Percentiles rank a stretch among this genome's conserved stretches.
These are phyloP conservation scores for Cathartes aura DNA, from an alignment of 2,113 vertebrate species.

Conservation along the genomic window DNA sequence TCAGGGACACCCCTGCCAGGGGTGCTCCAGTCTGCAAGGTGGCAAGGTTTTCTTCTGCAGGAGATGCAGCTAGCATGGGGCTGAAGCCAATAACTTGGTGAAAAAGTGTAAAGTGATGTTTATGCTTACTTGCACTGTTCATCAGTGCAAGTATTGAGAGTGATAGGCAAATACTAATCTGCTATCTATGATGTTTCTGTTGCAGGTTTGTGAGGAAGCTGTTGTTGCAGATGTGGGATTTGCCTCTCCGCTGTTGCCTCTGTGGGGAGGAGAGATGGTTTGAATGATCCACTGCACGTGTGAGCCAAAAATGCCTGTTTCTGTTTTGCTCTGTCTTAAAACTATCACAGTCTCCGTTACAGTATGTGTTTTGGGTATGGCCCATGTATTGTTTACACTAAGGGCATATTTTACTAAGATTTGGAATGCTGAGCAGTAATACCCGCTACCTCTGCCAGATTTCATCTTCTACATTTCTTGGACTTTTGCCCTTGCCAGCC, in stretches of 20 bases:
- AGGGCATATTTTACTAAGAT: neutral
- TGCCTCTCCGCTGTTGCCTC: neutral
- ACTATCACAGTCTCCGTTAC: neutral
- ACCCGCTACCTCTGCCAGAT: neutral
- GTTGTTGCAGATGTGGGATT: neutral
- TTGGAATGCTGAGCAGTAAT: neutral
- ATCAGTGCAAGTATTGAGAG: neutral
- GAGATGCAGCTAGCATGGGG: neutral
- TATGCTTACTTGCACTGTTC: neutral
- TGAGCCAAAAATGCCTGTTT: neutral
- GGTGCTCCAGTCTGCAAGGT: neutral
- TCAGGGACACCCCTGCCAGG: neutral
- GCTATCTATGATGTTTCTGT: fast-evolving
- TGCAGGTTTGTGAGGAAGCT: neutral
- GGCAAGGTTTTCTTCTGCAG: neutral
- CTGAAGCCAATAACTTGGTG: neutral
- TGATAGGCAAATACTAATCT: neutral
- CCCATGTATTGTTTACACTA: neutral
- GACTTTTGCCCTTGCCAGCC: neutral
- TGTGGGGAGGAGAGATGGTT: neutral
- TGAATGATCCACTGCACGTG: neutral
- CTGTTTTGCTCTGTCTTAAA: neutral
- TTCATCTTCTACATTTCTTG: neutral
- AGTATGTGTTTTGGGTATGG: neutral
- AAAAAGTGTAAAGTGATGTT: neutral